These are phyloP conservation scores for Microchirus variegatus DNA, from an alignment of 2,797 vertebrate genomes.

Conservation along the genomic window DNA sequence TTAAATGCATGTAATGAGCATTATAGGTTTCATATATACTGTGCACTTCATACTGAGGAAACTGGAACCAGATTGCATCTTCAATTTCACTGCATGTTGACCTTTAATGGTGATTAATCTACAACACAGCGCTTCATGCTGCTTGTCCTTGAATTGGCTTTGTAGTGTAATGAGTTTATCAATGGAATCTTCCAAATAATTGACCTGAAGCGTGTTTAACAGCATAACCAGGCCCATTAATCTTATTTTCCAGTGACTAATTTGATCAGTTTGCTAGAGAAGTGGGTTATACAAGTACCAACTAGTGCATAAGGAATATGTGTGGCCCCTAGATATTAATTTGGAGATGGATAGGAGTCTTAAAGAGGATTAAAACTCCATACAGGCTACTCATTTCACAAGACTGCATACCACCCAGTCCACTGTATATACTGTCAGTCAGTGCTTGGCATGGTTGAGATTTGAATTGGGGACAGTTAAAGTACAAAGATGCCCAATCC, in stretches of 20 bases:
- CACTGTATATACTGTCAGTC: constrained; percentile 76
- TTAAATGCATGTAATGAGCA: constrained; percentile 78
- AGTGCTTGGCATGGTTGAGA: constrained; percentile 75
- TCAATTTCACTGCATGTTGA: constrained; percentile 77
- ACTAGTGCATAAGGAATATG: constrained; percentile 65
- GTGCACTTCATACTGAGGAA: constrained; percentile 46
- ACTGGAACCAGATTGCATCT: constrained; percentile 66
- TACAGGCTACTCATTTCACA: constrained; percentile 77
- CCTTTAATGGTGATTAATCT: constrained; percentile 77
- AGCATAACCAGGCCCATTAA: constrained; percentile 73
- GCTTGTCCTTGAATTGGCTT: constrained; percentile 73
- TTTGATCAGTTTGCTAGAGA: constrained; percentile 71
- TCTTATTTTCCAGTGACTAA: constrained; percentile 82
- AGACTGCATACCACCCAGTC: constrained; percentile 71
- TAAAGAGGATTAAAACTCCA: constrained; percentile 83
- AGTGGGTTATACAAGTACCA: constrained; percentile 62
- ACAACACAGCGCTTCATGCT: constrained; percentile 61
- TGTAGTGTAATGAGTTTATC: constrained; percentile 75
- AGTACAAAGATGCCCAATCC: constrained; percentile 83
- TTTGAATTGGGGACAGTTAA: constrained; percentile 83
- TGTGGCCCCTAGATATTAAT: constrained; percentile 80
- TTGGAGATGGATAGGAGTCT: constrained; percentile 78
- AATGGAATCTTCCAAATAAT: constrained; percentile 74
- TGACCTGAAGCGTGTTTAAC: constrained; percentile 74
- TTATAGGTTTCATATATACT: constrained; percentile 72